Conservation (phyloP, 2,888 invertebrate genomes). For the Drosophila prolongata region DNA sequence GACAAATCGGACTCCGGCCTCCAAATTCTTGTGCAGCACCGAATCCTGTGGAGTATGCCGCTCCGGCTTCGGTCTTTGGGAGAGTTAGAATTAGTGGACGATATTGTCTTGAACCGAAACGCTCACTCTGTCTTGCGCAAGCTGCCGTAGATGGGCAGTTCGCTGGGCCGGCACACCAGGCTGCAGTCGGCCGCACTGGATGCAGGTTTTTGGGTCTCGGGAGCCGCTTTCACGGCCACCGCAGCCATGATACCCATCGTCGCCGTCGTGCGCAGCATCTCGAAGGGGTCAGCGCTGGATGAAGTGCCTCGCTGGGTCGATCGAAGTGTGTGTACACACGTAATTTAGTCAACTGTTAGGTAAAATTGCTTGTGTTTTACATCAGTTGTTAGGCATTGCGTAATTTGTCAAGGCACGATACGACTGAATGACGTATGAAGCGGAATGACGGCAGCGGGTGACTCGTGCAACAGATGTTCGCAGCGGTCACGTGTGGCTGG, state of each 20-base stretch:
- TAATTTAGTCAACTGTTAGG: constrained; percentile 25
- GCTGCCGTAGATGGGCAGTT: constrained; percentile 82
- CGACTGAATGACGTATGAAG: constrained; percentile 52
- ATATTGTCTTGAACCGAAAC: background rate
- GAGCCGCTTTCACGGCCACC: constrained; percentile 58
- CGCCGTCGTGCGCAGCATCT: constrained; percentile 60
- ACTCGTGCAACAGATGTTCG: constrained; percentile 31
- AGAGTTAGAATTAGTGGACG: no score
- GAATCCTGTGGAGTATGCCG: constrained; percentile 59
- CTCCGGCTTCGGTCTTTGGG: constrained; percentile 44
- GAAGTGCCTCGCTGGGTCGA: constrained; percentile 12
- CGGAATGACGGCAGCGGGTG: constrained; percentile 3
- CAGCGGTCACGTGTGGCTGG: background rate
- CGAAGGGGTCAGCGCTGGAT: constrained; percentile 17
- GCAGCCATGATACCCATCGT: constrained; percentile 65
- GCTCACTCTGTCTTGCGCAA: constrained; percentile 74
- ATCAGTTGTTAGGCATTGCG: constrained; percentile 55
- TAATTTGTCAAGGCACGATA: constrained; percentile 61
- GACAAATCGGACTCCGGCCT: constrained; percentile 73
- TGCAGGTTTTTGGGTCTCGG: constrained; percentile 9
- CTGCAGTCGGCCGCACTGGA: constrained; percentile 8
- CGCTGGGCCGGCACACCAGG: constrained; percentile 77
- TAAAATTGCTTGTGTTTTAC: constrained; percentile 43
- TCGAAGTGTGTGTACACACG: constrained; percentile 34
- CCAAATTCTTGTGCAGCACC: constrained; percentile 60